These are phyloP conservation scores for Gorsachius goisagi DNA, from an alignment of 2,113 vertebrate genomes.

Conservation along the genomic window DNA sequence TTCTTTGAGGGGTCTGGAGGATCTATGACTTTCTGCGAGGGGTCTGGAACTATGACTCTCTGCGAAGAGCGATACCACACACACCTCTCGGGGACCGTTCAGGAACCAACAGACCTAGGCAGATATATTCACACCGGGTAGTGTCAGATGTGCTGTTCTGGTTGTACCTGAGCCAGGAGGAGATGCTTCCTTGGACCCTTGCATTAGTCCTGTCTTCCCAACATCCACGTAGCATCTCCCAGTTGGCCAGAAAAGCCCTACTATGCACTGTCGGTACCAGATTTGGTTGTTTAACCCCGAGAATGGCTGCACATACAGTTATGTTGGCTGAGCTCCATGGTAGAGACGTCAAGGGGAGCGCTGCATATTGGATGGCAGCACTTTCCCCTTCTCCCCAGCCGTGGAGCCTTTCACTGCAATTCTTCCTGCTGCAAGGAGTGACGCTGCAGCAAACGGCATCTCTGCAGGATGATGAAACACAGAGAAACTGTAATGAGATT, in stretches of 20 bases:
- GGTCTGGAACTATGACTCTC: neutral
- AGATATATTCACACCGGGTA: neutral
- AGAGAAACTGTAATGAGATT: slow-evolving; percentile 51
- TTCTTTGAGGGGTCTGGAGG: neutral
- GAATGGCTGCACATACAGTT: neutral
- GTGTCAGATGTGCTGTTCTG: neutral
- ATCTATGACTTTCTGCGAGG: neutral
- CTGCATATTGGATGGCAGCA: neutral
- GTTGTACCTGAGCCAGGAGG: neutral
- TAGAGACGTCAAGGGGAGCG: fast-evolving
- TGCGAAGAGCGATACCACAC: neutral
- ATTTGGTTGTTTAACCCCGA: neutral
- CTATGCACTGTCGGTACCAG: fast-evolving
- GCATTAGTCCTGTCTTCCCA: neutral
- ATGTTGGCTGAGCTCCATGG: neutral
- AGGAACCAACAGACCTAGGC: neutral
- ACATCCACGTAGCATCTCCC: neutral
- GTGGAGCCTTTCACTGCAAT: neutral
- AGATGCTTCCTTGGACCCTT: neutral
- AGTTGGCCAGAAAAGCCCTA: neutral
- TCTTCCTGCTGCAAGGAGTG: neutral
- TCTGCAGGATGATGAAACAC: slow-evolving; percentile 55
- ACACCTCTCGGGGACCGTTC: fast-evolving
- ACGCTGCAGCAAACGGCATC: neutral
- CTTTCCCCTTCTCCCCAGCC: neutral